phyloP scores from a whole-genome alignment of 37 sponge, comb jelly and placozoan species.

The Diacarnus erythraeanus region DNA sequence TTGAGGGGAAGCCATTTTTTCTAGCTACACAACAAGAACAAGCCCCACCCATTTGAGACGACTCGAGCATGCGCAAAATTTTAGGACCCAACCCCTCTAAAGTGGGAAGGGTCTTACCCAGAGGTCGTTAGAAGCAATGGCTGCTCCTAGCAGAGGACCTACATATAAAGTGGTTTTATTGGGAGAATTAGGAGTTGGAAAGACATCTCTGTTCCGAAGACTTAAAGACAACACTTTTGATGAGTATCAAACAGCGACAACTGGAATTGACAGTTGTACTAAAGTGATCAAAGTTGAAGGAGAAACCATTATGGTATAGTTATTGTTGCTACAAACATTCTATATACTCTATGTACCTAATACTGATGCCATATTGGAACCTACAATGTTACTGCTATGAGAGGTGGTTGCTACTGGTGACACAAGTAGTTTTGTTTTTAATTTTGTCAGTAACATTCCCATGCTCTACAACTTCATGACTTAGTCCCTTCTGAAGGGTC shows the following conservation, averaged over 20 bases:
- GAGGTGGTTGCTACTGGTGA: no score
- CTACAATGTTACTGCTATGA: no score
- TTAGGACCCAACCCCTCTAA: no score
- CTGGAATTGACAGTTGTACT: constrained; percentile 89
- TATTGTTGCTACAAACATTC: no score
- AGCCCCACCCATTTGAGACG: background rate
- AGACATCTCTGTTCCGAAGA: constrained; percentile 83
- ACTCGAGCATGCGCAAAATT: no score
- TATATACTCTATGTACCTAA: no score
- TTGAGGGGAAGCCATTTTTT: background rate
- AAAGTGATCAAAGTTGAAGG: constrained; percentile 70
- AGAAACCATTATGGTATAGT: constrained; percentile 71
- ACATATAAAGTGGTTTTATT: constrained; percentile 88
- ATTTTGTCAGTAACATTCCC: no score
- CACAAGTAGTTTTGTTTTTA: no score
- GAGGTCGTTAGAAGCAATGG: constrained; percentile 27
- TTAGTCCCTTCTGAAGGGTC: no score
- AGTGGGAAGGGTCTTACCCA: background rate
- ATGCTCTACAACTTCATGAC: no score
- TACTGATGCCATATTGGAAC: no score
- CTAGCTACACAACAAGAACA: background rate
- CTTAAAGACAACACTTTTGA: constrained; percentile 89
- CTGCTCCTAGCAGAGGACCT: constrained; percentile 59
- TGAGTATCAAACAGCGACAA: constrained; percentile 82
- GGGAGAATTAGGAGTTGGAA: constrained; percentile 89